phyloP scores from a whole-genome alignment of 2,797 vertebrate species.

The Podarcis siculus region DNA sequence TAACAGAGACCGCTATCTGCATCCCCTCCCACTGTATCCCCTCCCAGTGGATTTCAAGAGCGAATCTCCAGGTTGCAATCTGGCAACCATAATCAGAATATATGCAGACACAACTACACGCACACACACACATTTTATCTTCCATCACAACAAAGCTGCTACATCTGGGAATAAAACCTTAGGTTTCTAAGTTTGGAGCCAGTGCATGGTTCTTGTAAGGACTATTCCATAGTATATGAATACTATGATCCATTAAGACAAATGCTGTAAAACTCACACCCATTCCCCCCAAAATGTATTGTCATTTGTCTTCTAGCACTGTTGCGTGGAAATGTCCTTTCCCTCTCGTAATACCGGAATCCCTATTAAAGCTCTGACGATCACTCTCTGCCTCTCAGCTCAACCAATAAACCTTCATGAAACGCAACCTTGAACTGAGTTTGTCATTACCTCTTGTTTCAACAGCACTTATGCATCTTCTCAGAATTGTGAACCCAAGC shows the following conservation, averaged over 20 bases:
- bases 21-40: not conserved
- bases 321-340: not conserved
- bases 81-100: not conserved
- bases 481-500: conserved; percentile 89
- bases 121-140: no score
- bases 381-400: not conserved
- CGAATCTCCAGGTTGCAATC: not conserved
- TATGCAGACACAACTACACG: not conserved
- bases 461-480: conserved; percentile 91
- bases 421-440: not conserved
- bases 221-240: not conserved
- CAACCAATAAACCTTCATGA: not conserved
- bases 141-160: not conserved
- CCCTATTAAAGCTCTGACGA: not conserved
- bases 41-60: not conserved
- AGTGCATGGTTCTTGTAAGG: not conserved
- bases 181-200: not conserved
- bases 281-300: not conserved
- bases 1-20: conserved; percentile 44
- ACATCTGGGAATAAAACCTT: not conserved
- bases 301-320: not conserved
- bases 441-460: conserved; percentile 88
- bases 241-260: not conserved
- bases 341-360: not conserved
- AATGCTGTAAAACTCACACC: not conserved